Evolutionary conservation across 2,888 invertebrate genomes (phyloP).

Genomic region (Venusia cambrica): DNA sequence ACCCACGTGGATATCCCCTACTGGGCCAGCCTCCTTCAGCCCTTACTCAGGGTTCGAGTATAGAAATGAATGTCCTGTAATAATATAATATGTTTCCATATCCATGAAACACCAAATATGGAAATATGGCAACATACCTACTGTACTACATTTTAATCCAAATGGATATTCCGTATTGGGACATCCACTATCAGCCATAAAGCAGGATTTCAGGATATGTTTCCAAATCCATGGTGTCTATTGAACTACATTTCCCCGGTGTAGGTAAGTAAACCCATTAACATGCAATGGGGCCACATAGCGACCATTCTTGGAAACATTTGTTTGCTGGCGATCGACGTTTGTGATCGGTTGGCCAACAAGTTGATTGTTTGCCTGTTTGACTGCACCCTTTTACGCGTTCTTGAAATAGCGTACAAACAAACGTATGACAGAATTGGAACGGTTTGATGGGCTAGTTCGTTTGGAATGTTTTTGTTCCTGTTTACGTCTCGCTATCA

Average conservation of each 20-base stretch:
- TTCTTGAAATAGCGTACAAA: conserved; percentile 26
- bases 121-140: no score
- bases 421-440: conserved; percentile 20
- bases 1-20: no score
- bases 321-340: conserved; percentile 52
- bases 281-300: conserved; percentile 51
- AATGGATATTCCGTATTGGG: no score
- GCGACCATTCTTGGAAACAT: conserved; percentile 48
- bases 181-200: no score
- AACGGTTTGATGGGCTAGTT: conserved; percentile 10
- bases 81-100: no score
- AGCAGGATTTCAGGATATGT: conserved; percentile 22
- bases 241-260: conserved; percentile 26
- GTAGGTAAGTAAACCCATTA: conserved; percentile 52
- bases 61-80: no score
- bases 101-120: no score
- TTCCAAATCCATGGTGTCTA: conserved; percentile 6
- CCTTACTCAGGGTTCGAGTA: no score
- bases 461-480: conserved; percentile 9
- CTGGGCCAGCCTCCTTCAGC: no score
- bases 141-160: no score
- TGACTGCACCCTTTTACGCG: conserved; percentile 27
- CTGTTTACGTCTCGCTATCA: conserved; percentile 8
- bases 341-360: conserved; percentile 38
- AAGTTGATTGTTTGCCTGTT: conserved; percentile 47